phyloP scores from a whole-genome alignment of 2,888 invertebrate genomes.

The Trachelus troglodyta region DNA sequence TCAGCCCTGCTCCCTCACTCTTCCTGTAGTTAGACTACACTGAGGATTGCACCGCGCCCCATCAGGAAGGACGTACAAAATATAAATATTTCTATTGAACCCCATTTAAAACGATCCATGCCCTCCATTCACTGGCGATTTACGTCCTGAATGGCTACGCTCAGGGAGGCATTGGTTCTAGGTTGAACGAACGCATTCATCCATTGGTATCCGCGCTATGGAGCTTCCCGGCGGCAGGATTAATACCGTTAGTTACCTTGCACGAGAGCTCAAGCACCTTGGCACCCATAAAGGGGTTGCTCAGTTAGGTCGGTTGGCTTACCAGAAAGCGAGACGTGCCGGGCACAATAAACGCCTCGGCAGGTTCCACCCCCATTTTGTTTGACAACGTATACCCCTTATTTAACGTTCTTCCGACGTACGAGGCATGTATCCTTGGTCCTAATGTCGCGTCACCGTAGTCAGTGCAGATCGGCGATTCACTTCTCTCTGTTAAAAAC shows the following conservation, averaged over 20 bases:
- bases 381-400: conserved; percentile 40
- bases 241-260: conserved; percentile 18
- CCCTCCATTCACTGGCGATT: conserved; percentile 25
- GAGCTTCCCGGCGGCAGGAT: conserved; percentile 2
- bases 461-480: too few species aligned
- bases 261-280: conserved; percentile 8
- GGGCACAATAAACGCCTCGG: conserved; percentile 48
- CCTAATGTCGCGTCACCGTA: too few species aligned
- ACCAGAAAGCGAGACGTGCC: conserved; percentile 37
- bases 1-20: conserved; percentile 5
- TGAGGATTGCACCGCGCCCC: conserved; percentile 8
- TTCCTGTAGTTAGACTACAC: conserved; percentile 1
- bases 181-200: too few species aligned
- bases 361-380: conserved; percentile 47
- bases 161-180: not conserved
- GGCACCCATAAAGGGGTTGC: conserved; percentile 11
- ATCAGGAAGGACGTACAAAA: conserved; percentile 39
- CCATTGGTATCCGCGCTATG: too few species aligned
- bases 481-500: too few species aligned
- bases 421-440: not conserved
- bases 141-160: conserved; percentile 11
- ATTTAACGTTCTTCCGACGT: conserved; percentile 51
- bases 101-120: conserved; percentile 51
- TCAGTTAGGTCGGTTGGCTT: conserved; percentile 5
- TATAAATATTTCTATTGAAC: conserved; percentile 61